These are phyloP conservation scores for Paramuricea clavata DNA, from an alignment of 92 coral and sea anemone species.

Conservation along the genomic window DNA sequence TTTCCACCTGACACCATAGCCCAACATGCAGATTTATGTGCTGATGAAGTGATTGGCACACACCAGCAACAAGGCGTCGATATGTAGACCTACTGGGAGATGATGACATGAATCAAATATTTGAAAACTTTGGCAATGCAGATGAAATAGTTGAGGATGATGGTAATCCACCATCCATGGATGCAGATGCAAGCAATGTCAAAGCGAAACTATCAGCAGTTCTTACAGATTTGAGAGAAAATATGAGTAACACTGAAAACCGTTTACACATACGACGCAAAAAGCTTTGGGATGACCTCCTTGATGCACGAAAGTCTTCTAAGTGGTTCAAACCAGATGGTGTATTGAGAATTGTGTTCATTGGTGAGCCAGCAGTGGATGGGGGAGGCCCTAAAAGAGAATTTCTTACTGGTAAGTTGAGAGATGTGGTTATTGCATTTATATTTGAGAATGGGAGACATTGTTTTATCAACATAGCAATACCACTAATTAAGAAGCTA, in stretches of 20 bases:
- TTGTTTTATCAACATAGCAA: background rate
- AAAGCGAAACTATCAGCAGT: background rate
- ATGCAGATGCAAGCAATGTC: background rate
- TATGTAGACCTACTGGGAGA: background rate
- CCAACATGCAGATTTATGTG: constrained; percentile 4
- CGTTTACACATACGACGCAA: background rate
- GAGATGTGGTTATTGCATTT: background rate
- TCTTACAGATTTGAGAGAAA: background rate
- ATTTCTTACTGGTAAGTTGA: background rate
- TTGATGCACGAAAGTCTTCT: background rate
- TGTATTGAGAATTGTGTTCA: background rate
- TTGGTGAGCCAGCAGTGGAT: background rate
- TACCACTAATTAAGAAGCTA: background rate
- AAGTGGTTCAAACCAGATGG: background rate
- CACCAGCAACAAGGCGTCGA: background rate
- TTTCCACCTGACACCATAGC: background rate
- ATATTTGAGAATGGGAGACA: background rate
- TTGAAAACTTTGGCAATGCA: background rate
- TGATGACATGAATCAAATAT: background rate
- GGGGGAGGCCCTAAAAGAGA: background rate
- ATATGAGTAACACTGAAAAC: background rate
- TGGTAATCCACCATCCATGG: background rate
- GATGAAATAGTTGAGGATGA: background rate
- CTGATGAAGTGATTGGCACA: background rate
- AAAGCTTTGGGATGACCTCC: background rate